A percentile compares a stretch with the other conserved stretches of the same genome.
Conservation (phyloP, 2,888 invertebrate genomes). For the Drosophila bunnanda region DNA sequence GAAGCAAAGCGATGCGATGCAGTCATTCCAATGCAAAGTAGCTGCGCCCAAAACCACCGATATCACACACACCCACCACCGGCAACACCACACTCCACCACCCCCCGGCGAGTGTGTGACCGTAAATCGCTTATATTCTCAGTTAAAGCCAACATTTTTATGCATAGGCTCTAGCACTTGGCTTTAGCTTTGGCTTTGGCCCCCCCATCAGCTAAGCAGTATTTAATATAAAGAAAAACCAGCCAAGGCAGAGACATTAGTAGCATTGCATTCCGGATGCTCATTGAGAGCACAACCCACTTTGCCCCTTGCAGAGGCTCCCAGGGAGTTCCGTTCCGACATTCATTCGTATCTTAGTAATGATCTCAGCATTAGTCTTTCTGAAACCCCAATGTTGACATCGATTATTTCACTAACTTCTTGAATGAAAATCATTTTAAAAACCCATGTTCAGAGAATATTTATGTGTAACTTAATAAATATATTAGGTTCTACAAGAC, state of each 20-base stretch:
- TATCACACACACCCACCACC: constrained; percentile 43
- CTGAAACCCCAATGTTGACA: background rate
- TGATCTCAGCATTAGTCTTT: constrained; percentile 5
- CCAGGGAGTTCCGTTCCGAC: constrained; percentile 2
- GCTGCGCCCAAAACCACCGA: constrained; percentile 49
- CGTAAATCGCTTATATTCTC: constrained; percentile 60
- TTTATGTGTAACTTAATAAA: background rate
- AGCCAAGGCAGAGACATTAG: constrained; percentile 50
- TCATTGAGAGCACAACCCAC: constrained; percentile 24
- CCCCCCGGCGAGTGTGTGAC: constrained; percentile 15
- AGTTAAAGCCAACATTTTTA: constrained; percentile 51
- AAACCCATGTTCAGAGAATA: background rate
- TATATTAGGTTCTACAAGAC: background rate
- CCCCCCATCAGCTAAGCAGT: constrained; percentile 27
- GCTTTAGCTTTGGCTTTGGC: constrained; percentile 33
- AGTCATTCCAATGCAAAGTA: constrained; percentile 61
- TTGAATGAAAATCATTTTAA: background rate
- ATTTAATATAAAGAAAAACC: constrained; percentile 9
- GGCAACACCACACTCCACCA: constrained; percentile 24
- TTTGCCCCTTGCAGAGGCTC: constrained; percentile 29
- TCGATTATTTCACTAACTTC: background rate
- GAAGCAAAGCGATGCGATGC: constrained; percentile 42
- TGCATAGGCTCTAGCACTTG: constrained; percentile 62
- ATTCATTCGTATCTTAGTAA: background rate
- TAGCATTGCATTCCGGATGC: constrained; percentile 48